These are phyloP conservation scores for Brachionus sp. DNA, from an alignment of 1,140 invertebrate genomes.

Conservation along the genomic window DNA sequence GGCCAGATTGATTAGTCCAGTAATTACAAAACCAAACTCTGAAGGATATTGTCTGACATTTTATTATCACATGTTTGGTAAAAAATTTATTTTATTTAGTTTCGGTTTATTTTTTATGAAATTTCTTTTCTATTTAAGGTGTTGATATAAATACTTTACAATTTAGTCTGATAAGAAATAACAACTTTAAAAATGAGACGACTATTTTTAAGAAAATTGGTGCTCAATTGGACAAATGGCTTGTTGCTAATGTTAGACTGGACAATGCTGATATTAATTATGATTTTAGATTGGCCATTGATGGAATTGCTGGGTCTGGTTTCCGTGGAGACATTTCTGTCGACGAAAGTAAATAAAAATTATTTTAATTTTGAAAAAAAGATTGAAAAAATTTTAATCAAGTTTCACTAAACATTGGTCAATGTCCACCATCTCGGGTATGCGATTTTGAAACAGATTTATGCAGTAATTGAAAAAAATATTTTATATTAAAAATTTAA, in stretches of 20 bases:
- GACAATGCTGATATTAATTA: background rate
- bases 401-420: background rate
- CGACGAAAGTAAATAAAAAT: background rate
- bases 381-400: background rate
- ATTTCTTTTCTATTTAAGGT: background rate
- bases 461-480: slow-evolving; percentile 48
- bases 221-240: background rate
- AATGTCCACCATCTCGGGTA: background rate
- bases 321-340: slow-evolving; percentile 2
- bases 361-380: background rate
- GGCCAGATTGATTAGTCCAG: slow-evolving; percentile 8
- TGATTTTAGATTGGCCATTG: slow-evolving; percentile 24
- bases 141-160: background rate
- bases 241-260: background rate
- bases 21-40: background rate
- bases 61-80: slow-evolving; percentile 50
- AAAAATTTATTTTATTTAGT: background rate
- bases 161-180: background rate
- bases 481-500: background rate
- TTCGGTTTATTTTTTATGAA: no score
- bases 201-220: slow-evolving; percentile 6
- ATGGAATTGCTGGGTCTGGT: slow-evolving; percentile 18
- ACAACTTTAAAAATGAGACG: slow-evolving; percentile 4
- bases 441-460: slow-evolving; percentile 53
- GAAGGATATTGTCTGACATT: slow-evolving; percentile 46